Evolutionary conservation across 2,113 vertebrate species (phyloP).

Genomic region (Etia nguti): DNA sequence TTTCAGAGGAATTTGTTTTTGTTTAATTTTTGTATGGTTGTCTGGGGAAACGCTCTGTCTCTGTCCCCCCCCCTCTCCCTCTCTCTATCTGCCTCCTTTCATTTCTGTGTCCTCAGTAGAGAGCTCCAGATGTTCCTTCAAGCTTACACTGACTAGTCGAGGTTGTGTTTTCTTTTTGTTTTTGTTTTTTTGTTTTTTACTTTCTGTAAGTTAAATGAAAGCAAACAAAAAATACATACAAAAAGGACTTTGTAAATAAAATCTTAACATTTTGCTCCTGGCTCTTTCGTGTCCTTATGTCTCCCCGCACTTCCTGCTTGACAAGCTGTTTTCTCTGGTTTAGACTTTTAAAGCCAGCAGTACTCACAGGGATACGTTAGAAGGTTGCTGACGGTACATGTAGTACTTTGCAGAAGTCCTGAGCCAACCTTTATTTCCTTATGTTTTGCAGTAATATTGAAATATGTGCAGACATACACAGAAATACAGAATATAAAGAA

Average conservation of each 20-base stretch:
- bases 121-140: conserved; percentile 29
- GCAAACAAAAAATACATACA: conserved; percentile 40
- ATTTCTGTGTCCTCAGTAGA: background rate
- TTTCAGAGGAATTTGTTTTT: conserved; percentile 51
- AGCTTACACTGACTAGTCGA: conserved; percentile 17
- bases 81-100: background rate
- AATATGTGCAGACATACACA: too few species aligned
- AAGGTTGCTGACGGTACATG: too few species aligned
- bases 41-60: background rate
- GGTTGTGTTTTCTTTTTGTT: background rate
- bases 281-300: background rate
- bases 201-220: conserved; percentile 78
- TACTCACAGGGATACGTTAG: background rate
- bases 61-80: background rate
- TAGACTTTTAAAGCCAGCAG: background rate
- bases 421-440: too few species aligned
- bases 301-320: background rate
- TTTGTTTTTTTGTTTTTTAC: conserved; percentile 68
- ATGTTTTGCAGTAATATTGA: too few species aligned
- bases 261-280: conserved; percentile 85
- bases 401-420: too few species aligned
- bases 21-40: conserved; percentile 42
- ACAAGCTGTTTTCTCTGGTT: background rate
- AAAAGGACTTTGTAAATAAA: conserved; percentile 89
- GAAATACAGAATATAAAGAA: too few species aligned